Base-by-base conservation (phyloP, 2,888 invertebrate genomes). In the Phytoseiulus persimilis region DNA sequence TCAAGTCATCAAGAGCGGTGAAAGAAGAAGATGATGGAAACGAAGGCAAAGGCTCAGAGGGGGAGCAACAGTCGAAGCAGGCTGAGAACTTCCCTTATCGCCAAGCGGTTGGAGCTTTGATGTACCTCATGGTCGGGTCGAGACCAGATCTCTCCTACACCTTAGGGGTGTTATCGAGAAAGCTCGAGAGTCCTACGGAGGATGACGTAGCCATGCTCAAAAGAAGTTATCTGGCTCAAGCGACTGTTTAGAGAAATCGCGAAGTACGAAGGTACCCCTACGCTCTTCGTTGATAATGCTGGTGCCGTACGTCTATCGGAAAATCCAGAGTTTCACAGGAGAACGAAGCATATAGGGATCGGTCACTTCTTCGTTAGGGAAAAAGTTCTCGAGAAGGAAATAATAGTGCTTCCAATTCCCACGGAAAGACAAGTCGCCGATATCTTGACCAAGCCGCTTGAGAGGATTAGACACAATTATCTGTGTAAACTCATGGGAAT, bases 151-250 rank as follows among this genome's bases (percentile, higher is more conserved):
- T 90, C 0, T 90, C 90, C 32, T 90, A 90, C 65, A 2, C 14
- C 90, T 31, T 90, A 32, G 33, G 90, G 0, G 32, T 83, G 45
- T 45, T 90, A 14, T 90, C 89, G 83, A 46, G 84, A n/a, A 83
- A 9, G 23, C 45, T 90, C 28, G 83, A 90, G 89, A 90, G 89
- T 90, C 90, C 89, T 3, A 28, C 87, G n/a, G 23, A 83, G 83
- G 90, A 89, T 31, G 83, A 90, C 46, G 46, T 45, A 32, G 32
- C 31, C 23, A 84, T 33, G 32, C n/a, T 83, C 28, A 90, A 89
- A 32, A n/a, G 92, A 92, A 90, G 89, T 90, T 0, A 83, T 91
- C 0, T 92, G 92, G 92, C 65, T 92, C 18, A 91, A 90, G 90
- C 90, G 90, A 46, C 83, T 92, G 18, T 83, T 92, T 32, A 31